Evolutionary conservation across 2,113 vertebrate genomes (phyloP), one percentile per base, ranked within the genome.

Genomic region (Pachyramphus minor): DNA sequence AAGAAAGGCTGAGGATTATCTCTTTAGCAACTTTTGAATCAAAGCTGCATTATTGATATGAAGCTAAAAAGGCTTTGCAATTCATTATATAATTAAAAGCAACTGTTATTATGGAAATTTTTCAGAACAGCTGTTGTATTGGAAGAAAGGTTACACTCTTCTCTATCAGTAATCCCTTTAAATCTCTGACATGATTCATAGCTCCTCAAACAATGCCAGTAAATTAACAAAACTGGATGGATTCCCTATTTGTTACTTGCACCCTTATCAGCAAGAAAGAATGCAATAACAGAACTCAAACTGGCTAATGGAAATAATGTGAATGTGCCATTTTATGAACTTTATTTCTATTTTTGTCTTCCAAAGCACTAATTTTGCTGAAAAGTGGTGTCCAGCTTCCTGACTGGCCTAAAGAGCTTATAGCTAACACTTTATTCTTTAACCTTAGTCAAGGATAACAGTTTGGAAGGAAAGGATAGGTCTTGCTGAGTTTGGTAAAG

Each of bases 51-150:
- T 97, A 97, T 31, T 94, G 96, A 97, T 95, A 97, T 66, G 90
- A 97, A 97, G 84, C 69, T 92, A 94, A 91, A 96, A 95, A 93
- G 95, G 67, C 79, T 97, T 95, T 95, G 79, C 79, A 30, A 22
- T 92, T 97, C 86, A 97, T 97, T 96, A 90, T 96, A 77, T 96
- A 98, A 97, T 97, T 97, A 97, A 97, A 97, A 95, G 82, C 76
- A 95, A 96, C 92, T 94, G 92, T 97, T 97, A 96, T 96, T 92
- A 95, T 92, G 93, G 94, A 96, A 88, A 91, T 90, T 96, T 96
- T 87, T 93, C 25, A 10, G 63, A 94, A 92, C 91, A 97, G 96
- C 94, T 97, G 96, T 95, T 97, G 88, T 77, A 68, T 42, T 96
- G 90, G 89, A 96, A 96, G 90, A 93, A 93, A 89, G 75, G 84